Evolutionary conservation across 1,140 invertebrate genomes (phyloP).

Genomic region (Cotesia chilonis): DNA sequence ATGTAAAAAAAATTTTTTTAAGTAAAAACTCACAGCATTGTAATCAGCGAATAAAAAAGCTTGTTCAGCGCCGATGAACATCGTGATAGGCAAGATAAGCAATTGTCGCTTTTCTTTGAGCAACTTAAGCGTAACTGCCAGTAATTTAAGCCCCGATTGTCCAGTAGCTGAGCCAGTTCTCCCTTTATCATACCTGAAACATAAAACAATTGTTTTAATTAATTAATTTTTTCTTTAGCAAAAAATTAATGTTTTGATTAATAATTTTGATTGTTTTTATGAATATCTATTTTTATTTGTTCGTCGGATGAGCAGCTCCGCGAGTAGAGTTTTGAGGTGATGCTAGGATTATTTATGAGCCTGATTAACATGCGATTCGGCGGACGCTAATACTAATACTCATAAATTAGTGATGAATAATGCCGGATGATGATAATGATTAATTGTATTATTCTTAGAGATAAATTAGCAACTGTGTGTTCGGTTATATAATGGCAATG

Average conservation of each 20-base stretch:
- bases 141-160: constrained; percentile 70
- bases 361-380: constrained; percentile 1
- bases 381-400: not conserved
- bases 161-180: constrained; percentile 54
- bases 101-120: constrained; percentile 81
- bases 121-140: constrained; percentile 82
- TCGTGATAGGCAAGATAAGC: constrained; percentile 88
- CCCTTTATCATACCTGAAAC: constrained; percentile 61
- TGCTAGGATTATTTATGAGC: constrained; percentile 1
- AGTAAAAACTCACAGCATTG: constrained; percentile 75
- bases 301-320: too few species aligned
- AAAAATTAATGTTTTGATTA: too few species aligned
- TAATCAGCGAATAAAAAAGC: constrained; percentile 91
- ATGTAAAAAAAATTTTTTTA: not conserved
- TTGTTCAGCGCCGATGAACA: constrained; percentile 94
- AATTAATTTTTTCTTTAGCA: too few species aligned
- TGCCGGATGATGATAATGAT: too few species aligned
- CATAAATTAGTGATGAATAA: not conserved
- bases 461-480: not conserved
- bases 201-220: too few species aligned
- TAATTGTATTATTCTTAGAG: too few species aligned
- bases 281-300: too few species aligned
- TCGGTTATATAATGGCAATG: not conserved
- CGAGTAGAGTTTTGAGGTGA: not conserved
- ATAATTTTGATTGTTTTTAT: too few species aligned